phyloP scores from a whole-genome alignment of 2,113 vertebrate species.

The Archilochus colubris region DNA sequence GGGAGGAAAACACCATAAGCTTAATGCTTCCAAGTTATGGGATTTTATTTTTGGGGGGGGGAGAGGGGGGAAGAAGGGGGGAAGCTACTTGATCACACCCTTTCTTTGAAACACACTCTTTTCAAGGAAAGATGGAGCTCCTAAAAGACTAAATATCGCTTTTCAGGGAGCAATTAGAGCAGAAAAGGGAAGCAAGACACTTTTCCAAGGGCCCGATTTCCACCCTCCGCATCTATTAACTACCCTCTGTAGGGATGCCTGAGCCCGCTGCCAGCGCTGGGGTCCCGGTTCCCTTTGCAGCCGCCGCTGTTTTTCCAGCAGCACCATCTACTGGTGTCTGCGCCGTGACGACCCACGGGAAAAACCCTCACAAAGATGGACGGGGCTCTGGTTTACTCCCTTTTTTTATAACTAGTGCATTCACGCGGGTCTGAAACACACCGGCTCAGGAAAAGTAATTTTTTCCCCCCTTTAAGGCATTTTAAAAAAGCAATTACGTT shows the following conservation, averaged over 20 bases:
- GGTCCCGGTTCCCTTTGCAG: too few relatives aligned
- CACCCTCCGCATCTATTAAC: too few relatives aligned
- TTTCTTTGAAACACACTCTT: fast-evolving
- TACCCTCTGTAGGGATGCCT: too few relatives aligned
- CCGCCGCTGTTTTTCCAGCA: not conserved
- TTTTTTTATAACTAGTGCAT: not conserved
- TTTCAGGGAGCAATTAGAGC: not conserved
- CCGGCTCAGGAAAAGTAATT: not conserved
- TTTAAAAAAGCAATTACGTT: not conserved
- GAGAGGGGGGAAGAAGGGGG: too few relatives aligned
- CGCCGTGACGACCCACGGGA: too few relatives aligned
- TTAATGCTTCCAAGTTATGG: not conserved
- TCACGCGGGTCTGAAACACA: fast-evolving
- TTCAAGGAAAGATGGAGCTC: too few relatives aligned
- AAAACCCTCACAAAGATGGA: not conserved
- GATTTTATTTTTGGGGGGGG: too few relatives aligned
- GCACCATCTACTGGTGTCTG: not conserved
- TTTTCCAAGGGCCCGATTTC: fast-evolving
- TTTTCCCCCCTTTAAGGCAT: not conserved
- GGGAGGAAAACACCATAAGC: not conserved
- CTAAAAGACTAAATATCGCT: not conserved
- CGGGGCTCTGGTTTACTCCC: fast-evolving
- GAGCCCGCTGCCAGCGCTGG: too few relatives aligned
- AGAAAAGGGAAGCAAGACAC: fast-evolving
- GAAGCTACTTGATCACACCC: fast-evolving